phyloP scores from a whole-genome alignment of 2,888 invertebrate species.

The Itoplectis maculator region DNA sequence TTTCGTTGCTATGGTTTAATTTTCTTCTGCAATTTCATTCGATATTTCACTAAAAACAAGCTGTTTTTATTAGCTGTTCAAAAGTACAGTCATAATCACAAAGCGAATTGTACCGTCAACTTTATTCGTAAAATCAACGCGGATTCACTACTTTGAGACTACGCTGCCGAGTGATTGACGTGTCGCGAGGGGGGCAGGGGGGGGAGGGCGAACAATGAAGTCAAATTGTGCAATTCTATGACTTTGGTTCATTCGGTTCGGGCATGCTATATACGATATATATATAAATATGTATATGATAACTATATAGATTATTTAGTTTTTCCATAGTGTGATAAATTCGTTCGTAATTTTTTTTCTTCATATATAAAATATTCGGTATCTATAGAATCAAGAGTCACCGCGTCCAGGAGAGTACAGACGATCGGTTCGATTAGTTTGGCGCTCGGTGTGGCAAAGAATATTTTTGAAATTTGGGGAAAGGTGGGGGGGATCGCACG shows the following conservation, averaged over 20 bases:
- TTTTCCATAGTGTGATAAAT: constrained; percentile 52
- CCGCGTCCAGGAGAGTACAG: constrained; percentile 10
- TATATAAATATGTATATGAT: constrained; percentile 37
- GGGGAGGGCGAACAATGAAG: constrained; percentile 29
- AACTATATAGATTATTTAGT: constrained; percentile 53
- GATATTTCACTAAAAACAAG: too few species aligned
- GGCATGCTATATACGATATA: constrained; percentile 40
- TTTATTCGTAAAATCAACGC: too few species aligned
- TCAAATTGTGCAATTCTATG: constrained; percentile 62
- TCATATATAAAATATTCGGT: constrained; percentile 11
- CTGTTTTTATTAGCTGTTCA: too few species aligned
- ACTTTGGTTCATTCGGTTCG: constrained; percentile 54
- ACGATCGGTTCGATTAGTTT: constrained; percentile 43
- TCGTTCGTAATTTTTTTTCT: constrained; percentile 10
- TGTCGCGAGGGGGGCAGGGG: background rate
- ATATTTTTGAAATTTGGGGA: background rate
- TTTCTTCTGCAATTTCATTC: too few species aligned
- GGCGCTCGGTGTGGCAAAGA: background rate
- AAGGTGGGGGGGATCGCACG: too few species aligned
- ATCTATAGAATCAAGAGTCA: constrained; percentile 42
- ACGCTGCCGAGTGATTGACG: constrained; percentile 8
- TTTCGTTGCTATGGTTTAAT: too few species aligned
- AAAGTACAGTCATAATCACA: too few species aligned
- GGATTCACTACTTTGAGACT: too few species aligned
- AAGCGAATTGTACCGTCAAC: too few species aligned